phyloP scores from a whole-genome alignment of 1,140 invertebrate genomes.

The Paralvinella palmiformis region DNA sequence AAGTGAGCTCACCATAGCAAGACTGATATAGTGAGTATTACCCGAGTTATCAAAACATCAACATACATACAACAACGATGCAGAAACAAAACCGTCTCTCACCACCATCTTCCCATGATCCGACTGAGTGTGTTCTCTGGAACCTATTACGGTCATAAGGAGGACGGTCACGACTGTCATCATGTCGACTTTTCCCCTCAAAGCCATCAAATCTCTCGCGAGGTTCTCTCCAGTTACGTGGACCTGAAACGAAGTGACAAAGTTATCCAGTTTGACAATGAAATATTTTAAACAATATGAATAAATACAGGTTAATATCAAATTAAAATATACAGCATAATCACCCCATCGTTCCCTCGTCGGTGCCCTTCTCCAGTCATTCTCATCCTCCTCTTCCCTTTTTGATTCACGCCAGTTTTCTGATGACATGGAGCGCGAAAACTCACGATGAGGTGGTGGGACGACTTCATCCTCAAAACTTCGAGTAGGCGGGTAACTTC shows the following conservation, averaged over 20 bases:
- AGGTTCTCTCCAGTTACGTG: constrained; percentile 15
- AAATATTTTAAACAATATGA: too few species aligned
- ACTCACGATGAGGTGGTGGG: constrained; percentile 23
- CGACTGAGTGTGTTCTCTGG: neutral
- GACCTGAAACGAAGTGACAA: constrained; percentile 12
- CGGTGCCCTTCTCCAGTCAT: constrained; percentile 56
- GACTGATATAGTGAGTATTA: too few species aligned
- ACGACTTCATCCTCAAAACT: constrained; percentile 15
- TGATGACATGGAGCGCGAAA: constrained; percentile 34
- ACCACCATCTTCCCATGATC: neutral
- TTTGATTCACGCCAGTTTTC: constrained; percentile 44
- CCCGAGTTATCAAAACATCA: too few species aligned
- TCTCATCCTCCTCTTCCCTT: constrained; percentile 54
- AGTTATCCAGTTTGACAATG: too few species aligned
- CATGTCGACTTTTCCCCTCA: neutral
- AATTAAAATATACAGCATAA: too few species aligned
- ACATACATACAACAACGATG: too few species aligned
- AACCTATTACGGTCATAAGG: neutral
- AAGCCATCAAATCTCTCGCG: neutral
- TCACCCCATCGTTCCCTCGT: constrained; percentile 56
- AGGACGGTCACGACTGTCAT: neutral
- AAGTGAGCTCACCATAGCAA: too few species aligned
- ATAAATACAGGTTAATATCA: too few species aligned
- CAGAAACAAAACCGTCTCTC: too few species aligned
- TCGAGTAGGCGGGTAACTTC: constrained; percentile 11